Conservation (phyloP, 2,113 vertebrate genomes). For the Odontophorus gujanensis region DNA sequence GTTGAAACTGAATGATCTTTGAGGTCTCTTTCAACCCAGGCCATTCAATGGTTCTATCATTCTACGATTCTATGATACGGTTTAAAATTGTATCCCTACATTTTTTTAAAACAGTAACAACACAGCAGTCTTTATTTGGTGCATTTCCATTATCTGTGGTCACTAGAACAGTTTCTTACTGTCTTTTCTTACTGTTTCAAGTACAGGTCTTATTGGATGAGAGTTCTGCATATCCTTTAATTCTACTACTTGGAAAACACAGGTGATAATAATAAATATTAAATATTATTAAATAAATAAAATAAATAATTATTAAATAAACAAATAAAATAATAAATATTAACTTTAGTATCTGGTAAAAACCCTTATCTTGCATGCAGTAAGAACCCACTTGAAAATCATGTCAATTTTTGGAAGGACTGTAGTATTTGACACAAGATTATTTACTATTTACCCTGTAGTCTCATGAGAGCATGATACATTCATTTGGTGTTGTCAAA, state of each 20-base stretch:
- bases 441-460: neutral
- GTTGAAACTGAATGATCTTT: no score
- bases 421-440: neutral
- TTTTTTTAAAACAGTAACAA: neutral
- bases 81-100: neutral
- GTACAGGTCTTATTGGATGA: neutral
- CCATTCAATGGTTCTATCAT: no score
- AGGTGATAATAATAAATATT: neutral
- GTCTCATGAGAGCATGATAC: neutral
- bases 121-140: neutral
- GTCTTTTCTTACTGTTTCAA: neutral
- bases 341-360: neutral
- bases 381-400: neutral
- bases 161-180: neutral
- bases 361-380: neutral
- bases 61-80: no score
- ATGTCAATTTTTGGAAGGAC: neutral
- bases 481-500: neutral
- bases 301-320: no score
- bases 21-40: no score
- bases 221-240: neutral
- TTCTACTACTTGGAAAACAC: neutral
- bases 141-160: neutral
- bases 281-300: no score
- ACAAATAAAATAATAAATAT: neutral